Conservation (phyloP, 2,797 vertebrate genomes). For the Semaprochilodus insignis region DNA sequence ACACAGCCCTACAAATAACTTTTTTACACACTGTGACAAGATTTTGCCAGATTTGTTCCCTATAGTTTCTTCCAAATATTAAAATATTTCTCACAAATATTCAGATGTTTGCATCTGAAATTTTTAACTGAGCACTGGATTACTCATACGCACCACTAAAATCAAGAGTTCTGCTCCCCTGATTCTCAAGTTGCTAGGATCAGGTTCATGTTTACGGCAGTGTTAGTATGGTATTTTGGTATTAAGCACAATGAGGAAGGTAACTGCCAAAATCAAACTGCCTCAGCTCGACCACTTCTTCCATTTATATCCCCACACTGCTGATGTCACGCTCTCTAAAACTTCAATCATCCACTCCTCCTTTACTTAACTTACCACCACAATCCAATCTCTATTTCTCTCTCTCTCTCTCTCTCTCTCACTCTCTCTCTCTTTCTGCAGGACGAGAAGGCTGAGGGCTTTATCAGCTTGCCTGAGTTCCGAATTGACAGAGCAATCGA, state of each 20-base stretch:
- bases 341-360: background rate
- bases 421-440: slow-evolving; percentile 49
- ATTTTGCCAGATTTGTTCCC: too few relatives aligned
- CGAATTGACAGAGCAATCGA: slow-evolving; percentile 82
- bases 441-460: slow-evolving; percentile 84
- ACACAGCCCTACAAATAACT: too few relatives aligned
- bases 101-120: background rate
- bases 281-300: background rate
- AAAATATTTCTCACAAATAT: too few relatives aligned
- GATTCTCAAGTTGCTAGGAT: background rate
- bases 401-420: background rate
- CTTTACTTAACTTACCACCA: background rate
- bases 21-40: too few relatives aligned
- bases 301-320: background rate
- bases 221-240: too few relatives aligned
- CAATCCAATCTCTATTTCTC: background rate
- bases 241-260: background rate
- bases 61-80: too few relatives aligned
- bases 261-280: background rate
- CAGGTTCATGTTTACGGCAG: background rate
- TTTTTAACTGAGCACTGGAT: background rate
- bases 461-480: slow-evolving; percentile 85
- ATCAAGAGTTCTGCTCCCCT: background rate
- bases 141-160: background rate
- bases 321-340: background rate